phyloP scores from a whole-genome alignment of 1,140 invertebrate genomes.

The Neodiprion fabricii region DNA sequence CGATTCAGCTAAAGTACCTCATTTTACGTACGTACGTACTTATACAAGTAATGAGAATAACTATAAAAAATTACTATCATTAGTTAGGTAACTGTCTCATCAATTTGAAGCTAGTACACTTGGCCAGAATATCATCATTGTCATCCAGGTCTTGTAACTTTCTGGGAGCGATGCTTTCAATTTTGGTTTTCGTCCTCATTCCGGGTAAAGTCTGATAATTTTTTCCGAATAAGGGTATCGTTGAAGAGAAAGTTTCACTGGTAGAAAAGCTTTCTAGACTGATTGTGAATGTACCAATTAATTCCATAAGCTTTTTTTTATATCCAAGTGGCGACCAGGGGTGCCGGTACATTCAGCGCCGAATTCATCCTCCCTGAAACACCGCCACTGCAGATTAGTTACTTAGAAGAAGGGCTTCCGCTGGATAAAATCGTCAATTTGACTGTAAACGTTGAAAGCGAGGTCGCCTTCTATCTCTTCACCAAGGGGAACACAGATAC shows the following conservation, averaged over 20 bases:
- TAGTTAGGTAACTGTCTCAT: not conserved
- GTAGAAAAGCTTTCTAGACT: not conserved
- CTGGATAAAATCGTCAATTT: not conserved
- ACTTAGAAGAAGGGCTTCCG: not conserved
- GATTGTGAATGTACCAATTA: not conserved
- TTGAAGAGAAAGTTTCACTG: too few species aligned
- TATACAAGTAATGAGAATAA: not conserved
- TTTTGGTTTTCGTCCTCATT: not conserved
- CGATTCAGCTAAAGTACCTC: too few species aligned
- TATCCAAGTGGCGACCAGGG: not conserved
- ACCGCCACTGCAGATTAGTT: not conserved
- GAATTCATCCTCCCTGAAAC: not conserved
- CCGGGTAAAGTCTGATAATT: not conserved
- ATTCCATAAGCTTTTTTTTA: not conserved
- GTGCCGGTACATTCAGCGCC: not conserved
- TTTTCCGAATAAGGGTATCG: not conserved
- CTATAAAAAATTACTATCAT: not conserved
- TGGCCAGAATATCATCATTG: not conserved
- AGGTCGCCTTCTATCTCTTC: not conserved
- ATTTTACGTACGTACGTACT: too few species aligned
- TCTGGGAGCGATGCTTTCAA: not conserved
- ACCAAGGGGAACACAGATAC: conserved; percentile 36
- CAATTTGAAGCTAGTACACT: not conserved
- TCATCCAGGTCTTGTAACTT: not conserved
- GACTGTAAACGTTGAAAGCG: not conserved